Conservation (phyloP, 2,113 vertebrate genomes). For the Thamnophis sirtalis region DNA sequence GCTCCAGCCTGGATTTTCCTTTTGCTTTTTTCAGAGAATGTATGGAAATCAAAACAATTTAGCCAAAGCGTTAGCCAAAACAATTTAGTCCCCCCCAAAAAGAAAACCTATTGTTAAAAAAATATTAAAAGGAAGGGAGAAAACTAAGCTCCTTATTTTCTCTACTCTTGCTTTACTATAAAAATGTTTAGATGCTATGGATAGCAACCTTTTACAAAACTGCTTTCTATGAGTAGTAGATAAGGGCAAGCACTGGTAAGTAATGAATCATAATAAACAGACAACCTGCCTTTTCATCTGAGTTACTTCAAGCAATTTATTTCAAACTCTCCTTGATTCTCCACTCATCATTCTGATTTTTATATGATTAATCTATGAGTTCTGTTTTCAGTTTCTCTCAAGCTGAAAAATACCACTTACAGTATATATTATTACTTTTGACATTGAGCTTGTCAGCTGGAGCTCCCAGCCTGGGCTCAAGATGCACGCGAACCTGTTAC, state of each 20-base stretch:
- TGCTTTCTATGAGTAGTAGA: background rate
- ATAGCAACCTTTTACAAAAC: conserved; percentile 12
- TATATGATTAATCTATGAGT: background rate
- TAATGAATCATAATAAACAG: background rate
- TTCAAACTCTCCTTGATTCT: background rate
- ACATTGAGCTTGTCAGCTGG: background rate
- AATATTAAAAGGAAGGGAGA: conserved; percentile 27
- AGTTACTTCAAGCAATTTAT: conserved; percentile 9
- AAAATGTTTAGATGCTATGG: background rate
- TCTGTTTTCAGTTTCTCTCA: conserved; percentile 13
- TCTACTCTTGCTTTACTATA: background rate
- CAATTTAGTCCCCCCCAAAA: background rate
- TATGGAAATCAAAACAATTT: background rate
- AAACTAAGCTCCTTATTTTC: background rate
- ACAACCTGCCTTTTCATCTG: background rate
- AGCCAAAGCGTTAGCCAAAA: background rate
- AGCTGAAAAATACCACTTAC: background rate
- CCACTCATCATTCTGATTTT: conserved; percentile 14
- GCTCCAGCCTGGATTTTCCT: background rate
- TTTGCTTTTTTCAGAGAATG: background rate
- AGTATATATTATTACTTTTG: background rate
- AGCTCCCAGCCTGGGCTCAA: background rate
- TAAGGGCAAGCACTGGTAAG: background rate
- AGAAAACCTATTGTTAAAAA: conserved; percentile 14
- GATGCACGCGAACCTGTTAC: background rate